Percentiles rank a stretch among this genome's conserved stretches.
Evolutionary conservation across 1,140 invertebrate species (phyloP).

Genomic region (Akabosia matsudoensis): DNA sequence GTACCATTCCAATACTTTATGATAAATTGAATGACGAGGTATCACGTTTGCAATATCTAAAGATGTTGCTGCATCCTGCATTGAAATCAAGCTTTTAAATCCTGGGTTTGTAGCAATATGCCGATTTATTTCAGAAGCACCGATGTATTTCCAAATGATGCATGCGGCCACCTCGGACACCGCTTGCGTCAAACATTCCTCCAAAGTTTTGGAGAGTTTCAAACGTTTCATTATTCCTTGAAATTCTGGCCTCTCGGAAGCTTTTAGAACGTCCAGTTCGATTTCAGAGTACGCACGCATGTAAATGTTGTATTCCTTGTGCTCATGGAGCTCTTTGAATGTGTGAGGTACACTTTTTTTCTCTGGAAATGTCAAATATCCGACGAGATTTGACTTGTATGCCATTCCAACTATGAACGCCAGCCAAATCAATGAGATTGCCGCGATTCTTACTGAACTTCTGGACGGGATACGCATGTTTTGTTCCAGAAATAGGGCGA

Average conservation of each 20-base stretch:
- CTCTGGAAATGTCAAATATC: background rate
- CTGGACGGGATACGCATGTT: background rate
- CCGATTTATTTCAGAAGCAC: background rate
- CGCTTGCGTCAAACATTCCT: background rate
- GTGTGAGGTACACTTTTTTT: background rate
- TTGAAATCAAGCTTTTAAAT: background rate
- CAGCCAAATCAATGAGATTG: background rate
- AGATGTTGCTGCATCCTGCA: background rate
- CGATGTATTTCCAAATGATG: background rate
- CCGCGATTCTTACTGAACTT: background rate
- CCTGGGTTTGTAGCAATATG: background rate
- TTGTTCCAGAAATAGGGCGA: background rate
- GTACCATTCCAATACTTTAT: background rate
- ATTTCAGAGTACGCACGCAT: background rate
- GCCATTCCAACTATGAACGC: background rate
- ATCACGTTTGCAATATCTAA: background rate
- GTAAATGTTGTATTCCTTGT: background rate
- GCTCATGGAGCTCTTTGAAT: background rate
- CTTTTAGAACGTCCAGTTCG: background rate
- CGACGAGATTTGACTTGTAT: background rate
- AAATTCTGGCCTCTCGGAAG: background rate
- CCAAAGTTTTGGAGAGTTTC: background rate
- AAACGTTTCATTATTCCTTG: background rate
- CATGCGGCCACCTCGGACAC: background rate
- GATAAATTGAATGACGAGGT: background rate